These are phyloP conservation scores for Lasioglossum marginatum DNA, from an alignment of 2,888 invertebrate genomes.

Conservation along the genomic window DNA sequence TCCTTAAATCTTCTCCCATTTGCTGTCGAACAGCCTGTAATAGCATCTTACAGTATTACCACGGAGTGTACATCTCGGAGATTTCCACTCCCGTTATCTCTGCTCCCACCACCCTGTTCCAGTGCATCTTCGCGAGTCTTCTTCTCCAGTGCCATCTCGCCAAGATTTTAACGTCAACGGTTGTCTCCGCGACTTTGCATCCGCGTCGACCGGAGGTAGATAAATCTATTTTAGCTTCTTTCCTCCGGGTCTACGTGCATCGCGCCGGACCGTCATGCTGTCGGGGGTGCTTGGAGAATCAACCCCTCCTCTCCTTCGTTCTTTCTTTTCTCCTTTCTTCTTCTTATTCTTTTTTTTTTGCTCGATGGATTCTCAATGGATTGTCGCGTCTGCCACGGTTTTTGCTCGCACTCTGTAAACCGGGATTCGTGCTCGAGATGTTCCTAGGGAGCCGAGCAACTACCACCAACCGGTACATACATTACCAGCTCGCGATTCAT, in stretches of 20 bases:
- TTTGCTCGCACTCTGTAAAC: constrained; percentile 6
- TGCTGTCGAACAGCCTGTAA: background rate
- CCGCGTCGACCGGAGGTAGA: constrained; percentile 34
- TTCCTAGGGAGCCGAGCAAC: constrained; percentile 2
- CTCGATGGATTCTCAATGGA: constrained; percentile 35
- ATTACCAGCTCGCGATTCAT: background rate
- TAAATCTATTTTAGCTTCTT: constrained; percentile 47
- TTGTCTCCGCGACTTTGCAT: constrained; percentile 44
- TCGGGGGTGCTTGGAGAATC: background rate
- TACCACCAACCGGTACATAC: background rate
- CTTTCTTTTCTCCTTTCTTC: background rate
- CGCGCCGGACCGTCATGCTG: background rate
- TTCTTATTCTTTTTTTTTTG: background rate
- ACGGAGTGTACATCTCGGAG: background rate
- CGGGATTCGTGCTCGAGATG: constrained; percentile 25
- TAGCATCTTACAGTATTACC: background rate
- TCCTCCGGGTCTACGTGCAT: constrained; percentile 15
- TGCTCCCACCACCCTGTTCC: background rate
- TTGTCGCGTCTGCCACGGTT: constrained; percentile 23
- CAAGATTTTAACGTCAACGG: constrained; percentile 59
- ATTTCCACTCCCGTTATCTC: background rate
- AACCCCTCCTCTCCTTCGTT: background rate
- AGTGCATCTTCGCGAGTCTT: background rate
- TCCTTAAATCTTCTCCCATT: background rate
- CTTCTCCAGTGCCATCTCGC: constrained; percentile 25